Evolutionary conservation across 2,888 invertebrate species (phyloP).

Genomic region (Hofmannophila pseudospretella): DNA sequence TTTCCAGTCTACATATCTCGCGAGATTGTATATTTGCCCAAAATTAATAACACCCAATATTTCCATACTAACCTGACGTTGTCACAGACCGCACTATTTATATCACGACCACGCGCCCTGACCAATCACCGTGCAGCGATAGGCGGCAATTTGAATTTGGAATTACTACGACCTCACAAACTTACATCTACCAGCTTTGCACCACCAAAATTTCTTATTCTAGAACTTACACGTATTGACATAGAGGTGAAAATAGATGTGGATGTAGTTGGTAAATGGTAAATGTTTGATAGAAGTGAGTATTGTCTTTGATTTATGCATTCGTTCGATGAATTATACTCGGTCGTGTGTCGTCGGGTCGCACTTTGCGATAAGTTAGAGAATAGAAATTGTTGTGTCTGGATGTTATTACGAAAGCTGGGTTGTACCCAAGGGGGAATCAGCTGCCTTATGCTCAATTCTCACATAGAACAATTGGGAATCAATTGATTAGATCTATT

Average conservation of each 20-base stretch:
- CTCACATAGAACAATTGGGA: too few relatives aligned
- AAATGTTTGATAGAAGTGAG: conserved; percentile 29
- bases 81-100: conserved; percentile 68
- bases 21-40: conserved; percentile 16
- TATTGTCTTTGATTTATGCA: conserved; percentile 70
- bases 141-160: conserved; percentile 70
- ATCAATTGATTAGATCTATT: too few relatives aligned
- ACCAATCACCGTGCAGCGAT: conserved; percentile 68
- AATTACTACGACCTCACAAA: conserved; percentile 49
- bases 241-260: conserved; percentile 17
- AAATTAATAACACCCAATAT: conserved; percentile 26
- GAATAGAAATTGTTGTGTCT: conserved; percentile 7
- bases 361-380: conserved; percentile 48
- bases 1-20: conserved; percentile 4
- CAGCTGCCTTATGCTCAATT: too few relatives aligned
- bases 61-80: conserved; percentile 53
- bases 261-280: conserved; percentile 10
- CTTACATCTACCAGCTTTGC: conserved; percentile 23
- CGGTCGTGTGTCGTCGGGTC: conserved; percentile 52
- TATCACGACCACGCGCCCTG: conserved; percentile 65
- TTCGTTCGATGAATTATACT: conserved; percentile 72
- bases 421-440: too few relatives aligned
- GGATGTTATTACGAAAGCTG: too few relatives aligned
- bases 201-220: conserved; percentile 17
- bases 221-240: background rate